Conservation (phyloP, 2,888 invertebrate genomes). For the Horisme vitalbata region DNA sequence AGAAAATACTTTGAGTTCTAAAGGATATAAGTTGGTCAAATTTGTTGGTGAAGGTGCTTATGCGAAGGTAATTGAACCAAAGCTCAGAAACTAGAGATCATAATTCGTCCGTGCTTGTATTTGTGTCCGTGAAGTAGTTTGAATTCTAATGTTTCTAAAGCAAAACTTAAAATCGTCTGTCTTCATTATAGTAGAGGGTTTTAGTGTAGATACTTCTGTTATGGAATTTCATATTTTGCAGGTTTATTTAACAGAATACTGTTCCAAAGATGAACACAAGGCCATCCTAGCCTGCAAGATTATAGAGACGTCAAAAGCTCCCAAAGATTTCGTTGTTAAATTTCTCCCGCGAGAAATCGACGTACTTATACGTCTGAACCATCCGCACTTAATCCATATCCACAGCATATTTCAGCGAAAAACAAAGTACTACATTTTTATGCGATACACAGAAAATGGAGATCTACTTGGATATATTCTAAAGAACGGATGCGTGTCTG, state of each 20-base stretch:
- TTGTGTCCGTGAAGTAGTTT: no score
- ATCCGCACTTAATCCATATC: slow-evolving; percentile 90
- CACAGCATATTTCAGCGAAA: slow-evolving; percentile 89
- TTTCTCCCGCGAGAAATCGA: slow-evolving; percentile 93
- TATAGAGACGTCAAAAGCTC: slow-evolving; percentile 88
- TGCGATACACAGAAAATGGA: slow-evolving; percentile 90
- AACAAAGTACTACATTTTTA: slow-evolving; percentile 89
- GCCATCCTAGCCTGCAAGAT: slow-evolving; percentile 86
- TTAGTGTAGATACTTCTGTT: no score
- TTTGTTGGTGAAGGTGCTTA: slow-evolving; percentile 90
- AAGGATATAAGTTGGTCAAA: slow-evolving; percentile 85
- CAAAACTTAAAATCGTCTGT: no score
- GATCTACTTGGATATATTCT: slow-evolving; percentile 89
- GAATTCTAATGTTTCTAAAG: no score
- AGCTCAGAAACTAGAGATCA: background rate
- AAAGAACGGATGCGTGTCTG: slow-evolving; percentile 86
- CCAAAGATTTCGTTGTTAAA: slow-evolving; percentile 89
- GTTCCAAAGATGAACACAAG: slow-evolving; percentile 57
- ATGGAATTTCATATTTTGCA: no score
- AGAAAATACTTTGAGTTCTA: slow-evolving; percentile 71
- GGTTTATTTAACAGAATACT: slow-evolving; percentile 72
- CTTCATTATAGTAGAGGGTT: no score
- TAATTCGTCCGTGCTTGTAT: no score
- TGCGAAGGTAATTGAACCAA: slow-evolving; percentile 83
- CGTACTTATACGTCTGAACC: slow-evolving; percentile 88